Evolutionary conservation across 2,888 invertebrate genomes (phyloP), one percentile per base, ranked within the genome.

Genomic region (Phalera bucephala): DNA sequence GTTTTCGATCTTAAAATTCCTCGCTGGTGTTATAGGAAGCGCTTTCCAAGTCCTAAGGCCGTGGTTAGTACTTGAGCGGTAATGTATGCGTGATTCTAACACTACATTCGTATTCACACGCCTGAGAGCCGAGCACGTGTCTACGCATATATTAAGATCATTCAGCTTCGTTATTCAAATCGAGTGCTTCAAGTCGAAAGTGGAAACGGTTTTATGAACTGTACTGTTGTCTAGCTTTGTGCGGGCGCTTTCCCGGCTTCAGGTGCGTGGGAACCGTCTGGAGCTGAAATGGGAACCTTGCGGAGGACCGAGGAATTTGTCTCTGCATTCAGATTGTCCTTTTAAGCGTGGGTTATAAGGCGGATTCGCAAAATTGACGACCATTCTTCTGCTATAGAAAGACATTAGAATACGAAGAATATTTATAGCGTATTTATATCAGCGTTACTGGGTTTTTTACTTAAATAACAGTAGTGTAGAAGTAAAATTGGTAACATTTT

Each of bases 131-230:
- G 28, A 23, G 58, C 55, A 45, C 59, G 59, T 55, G 62, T 10
- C 9, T 21, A 11, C 39, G 59, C 62, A 60, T 52, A 42, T 40
- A 58, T 61, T 58, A 58, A 15, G 21, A 44, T 41, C 62, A 61
- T 55, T 52, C 55, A 61, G 46, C 50, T 57, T 58, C 58, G 48
- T 50, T 61, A 60, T 60, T 61, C 59, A 46, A 45, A 58, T 50
- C 44, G 40, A 52, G 60, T 61, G 46, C 42, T 19, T 10, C 30
- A 30, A n/a, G 45, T 58, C 48, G 60, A 60, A 60, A 60, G 60
- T 61, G 60, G 58, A 58, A 60, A 58, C 39, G 46, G 44, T 42
- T 48, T 51, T 59, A 52, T 58, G 44, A 55, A 50, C 43, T 56
- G 52, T 41, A 38, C 39, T 34, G 27, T 29, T 31, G 29, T 19